These are phyloP conservation scores for Tenthredo livida DNA, from an alignment of 2,888 invertebrate species.

Conservation along the genomic window DNA sequence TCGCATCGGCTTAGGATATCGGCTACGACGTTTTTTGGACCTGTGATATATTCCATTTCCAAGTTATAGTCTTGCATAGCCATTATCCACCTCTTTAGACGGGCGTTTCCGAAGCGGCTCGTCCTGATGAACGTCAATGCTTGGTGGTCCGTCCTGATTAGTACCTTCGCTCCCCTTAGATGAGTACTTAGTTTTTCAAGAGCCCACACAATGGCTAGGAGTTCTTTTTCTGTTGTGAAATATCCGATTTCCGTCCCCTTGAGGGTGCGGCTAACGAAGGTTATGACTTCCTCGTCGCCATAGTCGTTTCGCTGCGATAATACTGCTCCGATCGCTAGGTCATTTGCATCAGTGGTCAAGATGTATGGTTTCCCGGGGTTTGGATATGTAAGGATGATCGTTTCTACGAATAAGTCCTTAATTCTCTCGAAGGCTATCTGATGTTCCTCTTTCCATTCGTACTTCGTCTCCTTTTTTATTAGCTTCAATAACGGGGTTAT, in stretches of 20 bases:
- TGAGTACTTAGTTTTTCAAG: slow-evolving; percentile 64
- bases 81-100: slow-evolving; percentile 64
- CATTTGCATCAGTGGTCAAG: slow-evolving; percentile 54
- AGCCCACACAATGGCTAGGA: slow-evolving; percentile 62
- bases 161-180: slow-evolving; percentile 58
- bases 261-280: slow-evolving; percentile 44
- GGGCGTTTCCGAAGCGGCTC: slow-evolving; percentile 61
- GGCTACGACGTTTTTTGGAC: slow-evolving; percentile 61
- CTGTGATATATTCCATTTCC: slow-evolving; percentile 59
- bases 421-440: slow-evolving; percentile 53
- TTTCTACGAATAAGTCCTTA: slow-evolving; percentile 56
- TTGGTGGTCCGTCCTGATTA: slow-evolving; percentile 65
- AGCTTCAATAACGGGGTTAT: background rate
- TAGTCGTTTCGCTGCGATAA: slow-evolving; percentile 45
- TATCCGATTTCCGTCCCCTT: slow-evolving; percentile 59
- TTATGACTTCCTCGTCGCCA: slow-evolving; percentile 55
- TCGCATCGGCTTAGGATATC: slow-evolving; percentile 60
- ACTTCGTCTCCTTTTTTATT: background rate
- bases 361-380: background rate
- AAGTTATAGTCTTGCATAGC: slow-evolving; percentile 64
- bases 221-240: slow-evolving; percentile 64
- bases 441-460: slow-evolving; percentile 26
- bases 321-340: slow-evolving; percentile 54
- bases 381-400: slow-evolving; percentile 45
- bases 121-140: slow-evolving; percentile 63